Base-by-base conservation (phyloP, 92 coral and sea anemone species). In the Palythoa grandis region DNA sequence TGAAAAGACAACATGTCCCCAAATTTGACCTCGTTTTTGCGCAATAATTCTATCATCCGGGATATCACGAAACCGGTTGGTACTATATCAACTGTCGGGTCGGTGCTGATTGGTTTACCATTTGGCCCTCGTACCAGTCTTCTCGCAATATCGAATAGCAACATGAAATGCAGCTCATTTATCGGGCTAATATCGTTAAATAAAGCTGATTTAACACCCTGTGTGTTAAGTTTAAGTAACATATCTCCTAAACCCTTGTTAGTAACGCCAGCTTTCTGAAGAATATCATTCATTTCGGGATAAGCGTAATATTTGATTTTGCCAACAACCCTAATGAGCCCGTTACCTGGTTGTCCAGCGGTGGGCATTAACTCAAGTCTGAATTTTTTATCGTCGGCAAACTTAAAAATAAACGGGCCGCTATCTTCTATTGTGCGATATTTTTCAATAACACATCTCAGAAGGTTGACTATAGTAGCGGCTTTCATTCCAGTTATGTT, bases 351-450 rank as follows among this genome's bases (percentile, higher is more conserved):
- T 60, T 83, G 93, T 9, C 89, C 83, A 35, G 95, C 85, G 14
- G 98, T 94, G 4, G 98, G 98, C 91, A 94, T 87, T 8, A 94
- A 74, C 77, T 94, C 98, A 52, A 94, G 71, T 56, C 87, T 94
- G 57, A 94, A 94, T 66, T 92, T 94, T 77, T 94, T 94, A 78
- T 94, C 98, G 35, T 93, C 95, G 24, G 95, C 98, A 73, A 92
- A 92, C 87, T 94, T 94, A 70, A 94, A 86, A 79, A 73, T 78
- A 70, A 88, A 94, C 50, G 98, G 98, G 56, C 93, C 95, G 40
- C 88, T 75, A 2, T 79, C 70, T 79, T 92, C 98, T 35, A 70
- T 68, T 56, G 87, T 86, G 29, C 93, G 90, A 78, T 92, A 88
- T 78, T 90, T 90, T 76, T 74, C 80, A 70, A 90, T 92, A 25